Evolutionary conservation across 1,140 invertebrate species (phyloP).

Genomic region (Rhopalosiphum padi): DNA sequence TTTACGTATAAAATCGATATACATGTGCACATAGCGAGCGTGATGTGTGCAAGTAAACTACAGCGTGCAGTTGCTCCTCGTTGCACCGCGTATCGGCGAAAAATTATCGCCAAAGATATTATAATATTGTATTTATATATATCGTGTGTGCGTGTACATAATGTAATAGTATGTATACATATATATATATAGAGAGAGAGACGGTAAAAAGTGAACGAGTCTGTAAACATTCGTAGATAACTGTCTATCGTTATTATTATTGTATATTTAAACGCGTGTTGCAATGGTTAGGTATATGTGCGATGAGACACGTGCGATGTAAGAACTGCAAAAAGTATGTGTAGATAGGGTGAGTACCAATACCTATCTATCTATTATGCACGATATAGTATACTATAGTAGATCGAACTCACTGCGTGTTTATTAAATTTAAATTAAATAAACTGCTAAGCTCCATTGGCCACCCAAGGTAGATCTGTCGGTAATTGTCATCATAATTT

Average conservation of each 20-base stretch:
- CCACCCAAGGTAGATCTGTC: slow-evolving; percentile 49
- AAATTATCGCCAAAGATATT: not conserved
- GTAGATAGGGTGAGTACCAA: not conserved
- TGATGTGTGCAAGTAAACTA: not conserved
- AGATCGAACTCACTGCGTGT: not conserved
- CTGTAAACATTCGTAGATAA: not conserved
- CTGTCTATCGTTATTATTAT: not conserved
- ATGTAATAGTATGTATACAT: too few species aligned
- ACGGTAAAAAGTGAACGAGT: not conserved
- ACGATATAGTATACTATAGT: not conserved
- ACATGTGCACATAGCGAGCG: not conserved
- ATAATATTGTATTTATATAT: too few species aligned
- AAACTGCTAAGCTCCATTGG: not conserved
- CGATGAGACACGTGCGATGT: not conserved
- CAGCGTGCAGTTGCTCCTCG: not conserved
- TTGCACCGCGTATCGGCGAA: not conserved
- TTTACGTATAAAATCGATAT: not conserved
- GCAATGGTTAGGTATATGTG: not conserved
- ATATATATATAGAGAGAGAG: too few species aligned
- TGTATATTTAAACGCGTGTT: not conserved
- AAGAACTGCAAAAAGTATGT: not conserved
- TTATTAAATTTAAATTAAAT: slow-evolving; percentile 15
- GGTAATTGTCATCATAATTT: slow-evolving; percentile 52
- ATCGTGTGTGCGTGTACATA: too few species aligned
- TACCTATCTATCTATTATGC: not conserved